Percentiles rank a stretch among this genome's conserved stretches.
These are phyloP conservation scores for Ormyrus pomaceus DNA, from an alignment of 2,888 invertebrate species.

Conservation along the genomic window DNA sequence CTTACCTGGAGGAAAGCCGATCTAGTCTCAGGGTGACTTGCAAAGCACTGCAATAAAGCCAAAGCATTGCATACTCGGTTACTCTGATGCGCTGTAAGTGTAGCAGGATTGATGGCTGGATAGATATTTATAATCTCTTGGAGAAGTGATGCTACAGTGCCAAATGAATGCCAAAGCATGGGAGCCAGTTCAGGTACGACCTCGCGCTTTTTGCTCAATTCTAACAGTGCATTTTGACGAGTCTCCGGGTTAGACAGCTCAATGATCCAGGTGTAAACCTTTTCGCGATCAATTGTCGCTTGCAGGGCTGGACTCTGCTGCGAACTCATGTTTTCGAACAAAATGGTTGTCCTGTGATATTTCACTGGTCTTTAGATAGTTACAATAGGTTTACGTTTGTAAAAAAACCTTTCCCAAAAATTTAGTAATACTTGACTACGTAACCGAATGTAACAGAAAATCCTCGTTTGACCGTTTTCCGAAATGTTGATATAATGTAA, in stretches of 20 bases:
- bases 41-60: constrained; percentile 98
- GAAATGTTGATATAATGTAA: too few relatives aligned
- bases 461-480: too few relatives aligned
- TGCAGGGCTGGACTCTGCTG: constrained; percentile 87
- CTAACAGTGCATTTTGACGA: constrained; percentile 96
- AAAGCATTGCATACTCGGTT: constrained; percentile 99
- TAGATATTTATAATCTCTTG: constrained; percentile 99
- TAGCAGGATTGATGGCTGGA: constrained; percentile 98
- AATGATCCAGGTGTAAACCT: constrained; percentile 93
- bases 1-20: constrained; percentile 89
- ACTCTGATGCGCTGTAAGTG: constrained; percentile 97
- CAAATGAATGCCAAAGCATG: constrained; percentile 99
- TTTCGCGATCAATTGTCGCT: constrained; percentile 88
- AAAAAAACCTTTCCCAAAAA: too few relatives aligned
- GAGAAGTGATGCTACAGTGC: constrained; percentile 95
- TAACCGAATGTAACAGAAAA: too few relatives aligned
- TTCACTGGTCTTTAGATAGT: too few relatives aligned
- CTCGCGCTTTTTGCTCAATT: constrained; percentile 92
- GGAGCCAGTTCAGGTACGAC: constrained; percentile 97
- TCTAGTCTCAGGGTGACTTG: constrained; percentile 99
- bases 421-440: too few relatives aligned
- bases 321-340: constrained; percentile 80
- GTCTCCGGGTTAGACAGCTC: constrained; percentile 96
- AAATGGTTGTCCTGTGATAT: too few relatives aligned
- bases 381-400: too few relatives aligned